Percentiles rank a stretch among this genome's conserved stretches.
These are phyloP conservation scores for Manacus vitellinus DNA, from an alignment of 2,113 vertebrate species.

Conservation along the genomic window DNA sequence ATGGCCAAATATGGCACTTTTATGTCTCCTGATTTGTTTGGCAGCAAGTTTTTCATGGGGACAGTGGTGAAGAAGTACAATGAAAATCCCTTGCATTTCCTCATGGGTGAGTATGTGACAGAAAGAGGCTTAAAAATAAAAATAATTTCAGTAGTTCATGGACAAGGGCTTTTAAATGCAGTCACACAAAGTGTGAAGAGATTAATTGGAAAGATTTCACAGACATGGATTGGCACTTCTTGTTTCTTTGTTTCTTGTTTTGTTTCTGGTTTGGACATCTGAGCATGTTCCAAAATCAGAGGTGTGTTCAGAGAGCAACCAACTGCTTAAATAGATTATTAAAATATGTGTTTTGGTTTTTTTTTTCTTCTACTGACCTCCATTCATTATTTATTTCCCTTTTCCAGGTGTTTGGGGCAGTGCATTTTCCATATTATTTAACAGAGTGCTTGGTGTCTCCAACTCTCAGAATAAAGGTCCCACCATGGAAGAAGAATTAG, in stretches of 20 bases:
- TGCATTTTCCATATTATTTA: slow-evolving; percentile 97
- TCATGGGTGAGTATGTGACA: slow-evolving; percentile 88
- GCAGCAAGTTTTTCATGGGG: slow-evolving; percentile 99
- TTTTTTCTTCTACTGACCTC: background rate
- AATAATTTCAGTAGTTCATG: background rate
- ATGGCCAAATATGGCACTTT: slow-evolving; percentile 99
- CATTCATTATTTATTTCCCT: background rate
- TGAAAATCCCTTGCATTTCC: slow-evolving; percentile 96
- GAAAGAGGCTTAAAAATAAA: background rate
- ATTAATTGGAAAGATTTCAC: background rate
- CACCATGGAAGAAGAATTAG: slow-evolving; percentile 97
- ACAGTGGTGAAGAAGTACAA: slow-evolving; percentile 89
- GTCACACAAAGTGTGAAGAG: background rate
- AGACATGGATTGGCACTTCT: background rate
- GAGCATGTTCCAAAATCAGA: background rate
- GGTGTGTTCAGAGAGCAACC: background rate
- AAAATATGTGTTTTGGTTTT: background rate
- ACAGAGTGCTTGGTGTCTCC: slow-evolving; percentile 92
- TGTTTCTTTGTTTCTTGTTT: background rate
- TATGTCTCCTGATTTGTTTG: slow-evolving; percentile 94
- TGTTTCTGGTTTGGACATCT: background rate
- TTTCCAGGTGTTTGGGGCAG: slow-evolving; percentile 95
- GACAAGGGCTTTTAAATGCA: background rate
- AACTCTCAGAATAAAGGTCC: slow-evolving; percentile 78
- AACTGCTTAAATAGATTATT: background rate